phyloP scores from a whole-genome alignment of 2,888 invertebrate species.

The Amiota mariae region DNA sequence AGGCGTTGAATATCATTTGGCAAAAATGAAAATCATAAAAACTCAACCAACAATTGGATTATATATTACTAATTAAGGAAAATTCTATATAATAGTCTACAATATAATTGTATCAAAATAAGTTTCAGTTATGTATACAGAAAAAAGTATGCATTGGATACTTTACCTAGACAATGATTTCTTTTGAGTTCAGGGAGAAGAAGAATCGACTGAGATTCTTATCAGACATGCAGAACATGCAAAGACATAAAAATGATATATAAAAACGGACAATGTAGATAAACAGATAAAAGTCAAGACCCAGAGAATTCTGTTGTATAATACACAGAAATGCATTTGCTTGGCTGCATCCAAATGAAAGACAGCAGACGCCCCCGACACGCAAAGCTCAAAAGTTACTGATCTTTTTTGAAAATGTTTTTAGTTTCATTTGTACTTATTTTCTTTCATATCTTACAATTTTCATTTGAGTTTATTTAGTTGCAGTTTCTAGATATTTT shows the following conservation, averaged over 20 bases:
- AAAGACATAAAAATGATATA: conserved; percentile 42
- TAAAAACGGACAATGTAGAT: conserved; percentile 16
- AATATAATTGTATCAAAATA: background rate
- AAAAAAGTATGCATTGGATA: conserved; percentile 8
- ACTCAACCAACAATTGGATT: conserved; percentile 21
- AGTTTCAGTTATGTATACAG: background rate
- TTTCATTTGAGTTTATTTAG: conserved; percentile 17
- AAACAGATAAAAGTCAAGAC: conserved; percentile 7
- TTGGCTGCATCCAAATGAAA: conserved; percentile 13
- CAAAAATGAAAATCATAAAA: background rate
- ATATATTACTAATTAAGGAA: conserved; percentile 28
- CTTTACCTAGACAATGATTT: background rate
- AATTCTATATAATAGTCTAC: conserved; percentile 22
- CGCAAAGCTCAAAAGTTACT: conserved; percentile 11
- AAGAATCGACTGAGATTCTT: background rate
- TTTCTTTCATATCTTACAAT: conserved; percentile 2
- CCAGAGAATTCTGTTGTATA: background rate
- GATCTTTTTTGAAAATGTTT: background rate
- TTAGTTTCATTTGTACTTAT: background rate
- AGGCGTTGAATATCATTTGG: conserved; percentile 26
- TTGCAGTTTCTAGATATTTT: conserved; percentile 39
- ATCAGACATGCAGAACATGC: conserved; percentile 38
- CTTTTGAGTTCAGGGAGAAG: too few relatives aligned
- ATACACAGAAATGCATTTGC: conserved; percentile 13
- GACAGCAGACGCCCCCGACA: conserved; percentile 11